Conservation (phyloP, 2,888 invertebrate genomes). For the Saturnia japonica region DNA sequence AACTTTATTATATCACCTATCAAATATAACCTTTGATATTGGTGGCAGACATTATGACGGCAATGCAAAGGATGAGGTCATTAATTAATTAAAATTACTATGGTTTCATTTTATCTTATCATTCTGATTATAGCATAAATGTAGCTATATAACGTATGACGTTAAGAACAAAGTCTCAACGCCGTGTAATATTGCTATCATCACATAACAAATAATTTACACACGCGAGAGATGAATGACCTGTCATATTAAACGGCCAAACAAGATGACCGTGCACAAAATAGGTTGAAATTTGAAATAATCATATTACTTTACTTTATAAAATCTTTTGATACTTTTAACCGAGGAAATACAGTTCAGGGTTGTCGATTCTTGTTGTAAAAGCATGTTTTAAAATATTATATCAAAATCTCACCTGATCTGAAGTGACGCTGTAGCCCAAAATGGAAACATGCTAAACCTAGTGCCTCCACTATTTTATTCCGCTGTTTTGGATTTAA, state of each 20-base stretch:
- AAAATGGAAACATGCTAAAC: too few species aligned
- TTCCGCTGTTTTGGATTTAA: too few species aligned
- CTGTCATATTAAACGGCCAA: constrained; percentile 1
- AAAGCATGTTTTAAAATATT: not conserved
- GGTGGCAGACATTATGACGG: not conserved
- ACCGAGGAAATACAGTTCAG: not conserved
- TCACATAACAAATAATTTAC: constrained; percentile 13
- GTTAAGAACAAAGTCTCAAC: not conserved
- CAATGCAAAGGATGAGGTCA: not conserved
- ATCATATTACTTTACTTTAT: not conserved
- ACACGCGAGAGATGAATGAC: constrained; percentile 8
- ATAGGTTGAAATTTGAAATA: constrained; percentile 4
- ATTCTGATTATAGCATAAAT: not conserved
- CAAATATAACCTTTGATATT: not conserved
- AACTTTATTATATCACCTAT: not conserved
- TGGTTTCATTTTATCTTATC: not conserved
- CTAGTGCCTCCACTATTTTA: too few species aligned
- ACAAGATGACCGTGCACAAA: constrained; percentile 14
- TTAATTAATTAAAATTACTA: not conserved
- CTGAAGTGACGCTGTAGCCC: too few species aligned
- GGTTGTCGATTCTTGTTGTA: not conserved
- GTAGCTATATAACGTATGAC: not conserved
- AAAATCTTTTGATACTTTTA: not conserved
- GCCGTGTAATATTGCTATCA: not conserved
- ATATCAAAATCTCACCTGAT: too few species aligned